Percentiles rank a stretch among this genome's conserved stretches.
Evolutionary conservation across 2,113 vertebrate genomes (phyloP).

Genomic region (Rhadina sibilatrix): DNA sequence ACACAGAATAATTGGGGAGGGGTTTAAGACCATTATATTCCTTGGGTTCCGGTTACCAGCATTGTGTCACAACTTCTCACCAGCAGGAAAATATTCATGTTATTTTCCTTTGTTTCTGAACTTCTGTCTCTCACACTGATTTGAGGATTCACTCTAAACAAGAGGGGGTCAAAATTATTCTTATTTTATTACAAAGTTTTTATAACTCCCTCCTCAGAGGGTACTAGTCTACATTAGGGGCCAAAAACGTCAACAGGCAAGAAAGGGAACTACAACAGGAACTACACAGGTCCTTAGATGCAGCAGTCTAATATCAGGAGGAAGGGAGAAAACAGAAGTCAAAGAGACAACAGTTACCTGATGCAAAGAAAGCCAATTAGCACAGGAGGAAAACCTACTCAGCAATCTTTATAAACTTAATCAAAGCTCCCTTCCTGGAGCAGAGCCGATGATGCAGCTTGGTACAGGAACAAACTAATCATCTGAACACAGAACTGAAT

Average conservation of each 20-base stretch:
- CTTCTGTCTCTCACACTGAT: neutral
- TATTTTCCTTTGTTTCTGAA: neutral
- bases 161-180: accelerated
- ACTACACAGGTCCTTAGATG: neutral
- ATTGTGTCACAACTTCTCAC: neutral
- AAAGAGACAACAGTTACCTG: neutral
- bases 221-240: neutral
- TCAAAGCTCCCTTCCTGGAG: neutral
- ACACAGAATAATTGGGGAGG: accelerated
- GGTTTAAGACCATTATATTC: neutral
- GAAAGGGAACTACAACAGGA: neutral
- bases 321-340: neutral
- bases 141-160: neutral
- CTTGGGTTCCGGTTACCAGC: neutral
- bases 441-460: neutral
- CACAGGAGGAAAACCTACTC: neutral
- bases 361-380: neutral
- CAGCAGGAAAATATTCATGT: neutral
- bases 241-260: neutral
- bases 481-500: neutral
- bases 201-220: neutral
- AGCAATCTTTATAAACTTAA: neutral
- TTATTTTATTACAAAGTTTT: neutral
- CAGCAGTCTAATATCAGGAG: neutral
- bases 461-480: neutral